These are phyloP conservation scores for Penelope pileata DNA, from an alignment of 2,113 vertebrate genomes.

Conservation along the genomic window DNA sequence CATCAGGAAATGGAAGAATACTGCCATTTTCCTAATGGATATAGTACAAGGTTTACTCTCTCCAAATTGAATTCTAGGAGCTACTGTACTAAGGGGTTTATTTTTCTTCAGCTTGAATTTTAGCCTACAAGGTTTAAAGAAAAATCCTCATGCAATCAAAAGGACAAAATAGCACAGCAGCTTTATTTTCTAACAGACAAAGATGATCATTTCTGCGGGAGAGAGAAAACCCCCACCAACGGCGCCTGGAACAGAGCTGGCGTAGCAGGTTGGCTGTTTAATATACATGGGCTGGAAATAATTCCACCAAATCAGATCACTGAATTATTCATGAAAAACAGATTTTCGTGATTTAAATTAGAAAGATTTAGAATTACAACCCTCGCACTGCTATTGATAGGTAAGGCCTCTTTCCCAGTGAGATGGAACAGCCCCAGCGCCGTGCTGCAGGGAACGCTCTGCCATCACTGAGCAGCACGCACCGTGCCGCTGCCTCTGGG, in stretches of 20 bases:
- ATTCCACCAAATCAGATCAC: conserved; percentile 59
- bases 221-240: conserved; percentile 40
- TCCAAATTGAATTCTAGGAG: conserved; percentile 73
- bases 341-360: conserved; percentile 65
- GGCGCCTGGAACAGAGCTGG: conserved; percentile 31
- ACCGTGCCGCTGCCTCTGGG: too few relatives aligned
- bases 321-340: conserved; percentile 72
- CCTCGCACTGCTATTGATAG: conserved; percentile 25
- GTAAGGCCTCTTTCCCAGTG: background rate
- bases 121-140: conserved; percentile 36
- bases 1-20: conserved; percentile 71
- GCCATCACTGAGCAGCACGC: background rate
- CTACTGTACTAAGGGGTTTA: conserved; percentile 58
- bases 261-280: conserved; percentile 55
- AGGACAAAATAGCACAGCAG: conserved; percentile 51
- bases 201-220: conserved; percentile 48
- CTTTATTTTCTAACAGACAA: conserved; percentile 61
- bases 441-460: conserved; percentile 26
- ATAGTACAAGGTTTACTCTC: conserved; percentile 68
- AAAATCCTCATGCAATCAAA: conserved; percentile 38
- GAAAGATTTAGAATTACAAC: conserved; percentile 57
- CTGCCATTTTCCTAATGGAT: conserved; percentile 75
- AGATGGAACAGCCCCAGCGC: background rate
- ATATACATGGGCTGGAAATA: conserved; percentile 65
- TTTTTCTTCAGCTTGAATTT: conserved; percentile 60